A percentile compares a stretch with the other conserved stretches of the same genome.
These are phyloP conservation scores for Amphipyra berbera DNA, from an alignment of 2,888 invertebrate genomes.

Conservation along the genomic window DNA sequence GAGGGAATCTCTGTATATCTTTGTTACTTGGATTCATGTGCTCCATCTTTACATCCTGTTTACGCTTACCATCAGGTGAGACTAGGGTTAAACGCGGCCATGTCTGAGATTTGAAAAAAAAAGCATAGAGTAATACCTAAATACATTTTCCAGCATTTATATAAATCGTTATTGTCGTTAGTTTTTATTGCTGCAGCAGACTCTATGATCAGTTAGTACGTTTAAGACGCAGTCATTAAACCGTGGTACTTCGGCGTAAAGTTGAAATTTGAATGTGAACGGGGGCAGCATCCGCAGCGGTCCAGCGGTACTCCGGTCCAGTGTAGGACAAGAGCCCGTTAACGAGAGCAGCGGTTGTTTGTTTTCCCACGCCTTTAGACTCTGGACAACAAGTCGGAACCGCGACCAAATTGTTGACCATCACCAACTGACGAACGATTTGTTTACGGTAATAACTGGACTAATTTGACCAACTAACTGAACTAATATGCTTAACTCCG, in stretches of 20 bases:
- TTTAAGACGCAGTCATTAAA: slow-evolving; percentile 9
- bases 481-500: slow-evolving; percentile 13
- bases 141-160: slow-evolving; percentile 64
- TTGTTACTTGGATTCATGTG: no score
- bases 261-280: slow-evolving; percentile 57
- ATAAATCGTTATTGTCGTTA: slow-evolving; percentile 61
- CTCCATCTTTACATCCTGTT: no score
- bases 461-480: slow-evolving; percentile 15
- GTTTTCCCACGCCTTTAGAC: slow-evolving; percentile 83
- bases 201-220: slow-evolving; percentile 11
- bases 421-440: slow-evolving; percentile 61
- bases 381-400: slow-evolving; percentile 69
- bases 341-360: slow-evolving; percentile 81
- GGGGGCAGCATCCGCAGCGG: slow-evolving; percentile 65
- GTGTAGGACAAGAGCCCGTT: slow-evolving; percentile 75
- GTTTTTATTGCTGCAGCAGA: slow-evolving; percentile 62
- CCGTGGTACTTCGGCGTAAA: slow-evolving; percentile 19
- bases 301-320: slow-evolving; percentile 56
- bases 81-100: no score
- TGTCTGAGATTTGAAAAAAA: no score
- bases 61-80: no score
- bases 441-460: slow-evolving; percentile 58
- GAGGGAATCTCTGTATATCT: no score
- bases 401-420: slow-evolving; percentile 69
- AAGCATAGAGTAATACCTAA: no score